Base-by-base conservation (phyloP, 2,888 invertebrate species). In the Microctonus brassicae region DNA sequence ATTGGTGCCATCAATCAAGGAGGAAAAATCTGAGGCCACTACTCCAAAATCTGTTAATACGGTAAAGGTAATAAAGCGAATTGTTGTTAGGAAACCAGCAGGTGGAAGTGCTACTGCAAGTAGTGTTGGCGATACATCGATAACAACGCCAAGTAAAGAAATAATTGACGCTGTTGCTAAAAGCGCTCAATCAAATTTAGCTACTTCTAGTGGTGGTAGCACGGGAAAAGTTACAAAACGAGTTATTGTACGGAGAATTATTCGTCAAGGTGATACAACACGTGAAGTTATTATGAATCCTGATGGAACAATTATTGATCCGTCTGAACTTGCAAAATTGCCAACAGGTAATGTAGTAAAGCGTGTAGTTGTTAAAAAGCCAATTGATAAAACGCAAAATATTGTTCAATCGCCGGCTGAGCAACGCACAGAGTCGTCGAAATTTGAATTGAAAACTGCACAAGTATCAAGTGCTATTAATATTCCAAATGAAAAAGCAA, bases 271-370 rank as follows among this genome's bases (percentile, higher is more conserved):
- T 0, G 86, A 87, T 60, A 86, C 84, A 0, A 87, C 84, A 0
- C 78, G 87, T 7, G 87, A 87, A 53, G 83, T 87, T 0, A 84
- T 87, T 17, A 86, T 87, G 85, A 87, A 87, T 78, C 87, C 87
- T 0, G 87, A 87, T 68, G 87, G 87, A 0, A 86, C 86, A 0
- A 78, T 84, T 22, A 85, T 87, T 11, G 87, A 87, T 75, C 85
- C 87, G 1, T 82, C 86, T 0, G 87, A 87, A 66, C 73, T 87
- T 3, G 87, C 87, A 0, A 87, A 87, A 76, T 66, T 87, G 11
- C 86, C 87, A 29, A 83, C 85, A 1, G 85, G 87, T 13, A 87
- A 87, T 34, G 86, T 87, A 2, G 87, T 87, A 0, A 87, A 87
- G 52, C 78, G 87, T 22, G 87, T 87, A 2, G 85, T 87, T 0